These are phyloP conservation scores for Doryteuthis pealeii DNA, from an alignment of 1,140 invertebrate genomes.

Conservation along the genomic window DNA sequence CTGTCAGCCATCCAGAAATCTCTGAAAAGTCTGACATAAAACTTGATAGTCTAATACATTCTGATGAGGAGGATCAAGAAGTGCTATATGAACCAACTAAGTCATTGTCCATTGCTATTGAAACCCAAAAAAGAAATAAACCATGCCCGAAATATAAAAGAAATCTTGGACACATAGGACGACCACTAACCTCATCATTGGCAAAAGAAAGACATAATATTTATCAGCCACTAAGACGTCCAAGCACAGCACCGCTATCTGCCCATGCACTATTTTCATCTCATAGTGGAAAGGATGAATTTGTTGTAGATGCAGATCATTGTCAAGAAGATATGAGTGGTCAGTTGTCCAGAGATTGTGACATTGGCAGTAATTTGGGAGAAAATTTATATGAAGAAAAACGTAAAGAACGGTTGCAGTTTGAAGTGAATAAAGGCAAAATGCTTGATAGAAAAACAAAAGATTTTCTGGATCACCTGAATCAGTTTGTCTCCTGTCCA, in stretches of 20 bases:
- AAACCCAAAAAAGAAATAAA: background rate
- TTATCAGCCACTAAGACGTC: background rate
- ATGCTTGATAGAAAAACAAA: conserved; percentile 37
- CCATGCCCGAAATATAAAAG: too few species aligned
- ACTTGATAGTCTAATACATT: background rate
- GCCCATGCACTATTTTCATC: background rate
- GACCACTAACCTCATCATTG: background rate
- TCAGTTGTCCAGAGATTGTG: background rate
- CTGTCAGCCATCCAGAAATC: too few species aligned
- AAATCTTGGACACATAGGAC: background rate
- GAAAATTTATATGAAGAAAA: conserved; percentile 39
- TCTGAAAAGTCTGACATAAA: background rate
- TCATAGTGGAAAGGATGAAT: background rate
- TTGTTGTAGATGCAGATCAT: too few species aligned
- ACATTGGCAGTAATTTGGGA: conserved; percentile 42
- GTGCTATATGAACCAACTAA: background rate
- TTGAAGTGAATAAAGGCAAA: conserved; percentile 33
- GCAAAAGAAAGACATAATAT: too few species aligned
- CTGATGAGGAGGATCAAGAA: background rate
- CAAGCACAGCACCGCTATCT: background rate
- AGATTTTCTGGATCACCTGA: conserved; percentile 40
- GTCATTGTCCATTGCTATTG: background rate
- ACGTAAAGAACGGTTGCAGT: conserved; percentile 43
- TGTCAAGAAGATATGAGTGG: too few species aligned
- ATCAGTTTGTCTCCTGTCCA: conserved; percentile 14